Conservation (phyloP, 2,888 invertebrate species). For the Apodemia mormo region DNA sequence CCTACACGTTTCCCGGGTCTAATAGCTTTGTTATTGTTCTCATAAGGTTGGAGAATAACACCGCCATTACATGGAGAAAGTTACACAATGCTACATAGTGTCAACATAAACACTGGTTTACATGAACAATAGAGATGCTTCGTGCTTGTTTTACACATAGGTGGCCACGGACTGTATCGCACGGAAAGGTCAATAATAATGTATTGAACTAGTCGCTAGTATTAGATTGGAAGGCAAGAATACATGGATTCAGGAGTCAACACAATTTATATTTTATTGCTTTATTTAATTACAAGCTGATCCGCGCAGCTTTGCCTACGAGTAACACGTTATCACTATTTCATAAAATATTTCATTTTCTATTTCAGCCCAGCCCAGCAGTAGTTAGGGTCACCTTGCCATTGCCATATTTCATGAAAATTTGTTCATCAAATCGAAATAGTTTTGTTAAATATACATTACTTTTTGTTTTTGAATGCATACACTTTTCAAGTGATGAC, state of each 20-base stretch:
- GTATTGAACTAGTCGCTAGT: background rate
- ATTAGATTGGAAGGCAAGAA: background rate
- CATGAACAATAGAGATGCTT: slow-evolving; percentile 5
- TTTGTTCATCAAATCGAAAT: too few species aligned
- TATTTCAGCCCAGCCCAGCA: too few species aligned
- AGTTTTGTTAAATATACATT: too few species aligned
- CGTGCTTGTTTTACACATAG: slow-evolving; percentile 1
- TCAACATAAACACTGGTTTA: slow-evolving; percentile 23
- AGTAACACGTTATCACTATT: too few species aligned
- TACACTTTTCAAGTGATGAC: too few species aligned
- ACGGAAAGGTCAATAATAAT: background rate
- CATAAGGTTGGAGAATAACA: slow-evolving; percentile 41
- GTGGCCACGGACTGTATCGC: background rate
- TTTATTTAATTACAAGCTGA: too few species aligned
- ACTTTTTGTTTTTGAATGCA: too few species aligned
- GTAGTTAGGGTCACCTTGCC: too few species aligned
- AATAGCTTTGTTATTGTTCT: slow-evolving; percentile 47
- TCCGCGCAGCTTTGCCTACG: too few species aligned
- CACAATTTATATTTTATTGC: too few species aligned
- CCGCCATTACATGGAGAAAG: slow-evolving; percentile 39
- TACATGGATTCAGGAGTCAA: background rate
- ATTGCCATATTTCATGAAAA: too few species aligned
- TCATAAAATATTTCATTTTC: too few species aligned
- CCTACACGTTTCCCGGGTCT: slow-evolving; percentile 42
- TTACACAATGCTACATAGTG: slow-evolving; percentile 19